phyloP scores from a whole-genome alignment of 64 coral and sea anemone genomes.

The Stylophora pistillata region DNA sequence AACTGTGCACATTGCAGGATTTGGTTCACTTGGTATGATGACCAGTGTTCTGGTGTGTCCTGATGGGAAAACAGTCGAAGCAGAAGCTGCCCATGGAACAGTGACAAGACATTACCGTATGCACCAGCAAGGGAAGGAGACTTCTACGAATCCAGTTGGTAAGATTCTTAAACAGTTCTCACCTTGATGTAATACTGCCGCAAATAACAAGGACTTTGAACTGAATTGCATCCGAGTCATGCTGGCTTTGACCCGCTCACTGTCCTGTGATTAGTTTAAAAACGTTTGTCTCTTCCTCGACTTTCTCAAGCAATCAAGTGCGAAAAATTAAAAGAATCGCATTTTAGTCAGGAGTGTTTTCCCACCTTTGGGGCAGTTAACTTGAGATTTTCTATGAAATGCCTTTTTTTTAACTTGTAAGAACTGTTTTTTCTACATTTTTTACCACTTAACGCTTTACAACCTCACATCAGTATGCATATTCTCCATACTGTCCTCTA shows the following conservation, averaged over 20 bases:
- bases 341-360: too few relatives aligned
- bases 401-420: too few relatives aligned
- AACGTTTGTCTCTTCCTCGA: too few relatives aligned
- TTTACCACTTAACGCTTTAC: too few relatives aligned
- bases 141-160: constrained; percentile 96
- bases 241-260: neutral
- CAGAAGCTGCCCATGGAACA: constrained; percentile 93
- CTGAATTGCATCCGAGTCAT: neutral
- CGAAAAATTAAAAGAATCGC: too few relatives aligned
- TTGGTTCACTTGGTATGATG: constrained; percentile 97
- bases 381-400: too few relatives aligned
- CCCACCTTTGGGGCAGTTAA: too few relatives aligned
- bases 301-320: too few relatives aligned
- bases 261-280: too few relatives aligned
- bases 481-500: too few relatives aligned
- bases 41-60: constrained; percentile 95
- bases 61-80: constrained; percentile 93
- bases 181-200: neutral
- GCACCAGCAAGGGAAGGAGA: constrained; percentile 93
- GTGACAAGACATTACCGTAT: constrained; percentile 94
- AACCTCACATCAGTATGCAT: too few relatives aligned
- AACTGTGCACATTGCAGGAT: constrained; percentile 47
- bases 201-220: neutral
- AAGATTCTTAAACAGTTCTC: constrained; percentile 7
- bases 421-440: too few relatives aligned